Evolutionary conservation across 2,888 invertebrate genomes (phyloP).

Genomic region (Disparrhopalites patrizii): DNA sequence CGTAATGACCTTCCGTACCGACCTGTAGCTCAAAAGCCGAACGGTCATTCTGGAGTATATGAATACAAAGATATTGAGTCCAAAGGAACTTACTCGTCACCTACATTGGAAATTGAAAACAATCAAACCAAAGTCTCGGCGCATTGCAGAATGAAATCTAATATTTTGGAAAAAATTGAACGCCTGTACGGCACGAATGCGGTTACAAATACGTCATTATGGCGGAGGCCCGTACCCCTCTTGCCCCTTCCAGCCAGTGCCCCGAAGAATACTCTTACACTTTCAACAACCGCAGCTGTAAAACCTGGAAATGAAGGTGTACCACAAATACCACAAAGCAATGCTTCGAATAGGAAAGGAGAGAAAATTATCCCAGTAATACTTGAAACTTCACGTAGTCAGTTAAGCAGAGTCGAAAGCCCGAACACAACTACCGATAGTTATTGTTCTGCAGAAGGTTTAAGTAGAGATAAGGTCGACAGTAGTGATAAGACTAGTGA

Average conservation of each 20-base stretch:
- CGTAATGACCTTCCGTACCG: slow-evolving; percentile 1
- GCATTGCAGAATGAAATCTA: slow-evolving; percentile 55
- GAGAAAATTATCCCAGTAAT: slow-evolving; percentile 13
- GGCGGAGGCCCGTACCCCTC: slow-evolving; percentile 52
- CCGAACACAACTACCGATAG: not conserved
- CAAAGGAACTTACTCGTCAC: not conserved
- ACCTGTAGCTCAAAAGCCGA: not conserved
- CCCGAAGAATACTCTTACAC: not conserved
- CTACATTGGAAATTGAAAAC: slow-evolving; percentile 5
- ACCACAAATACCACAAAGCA: not conserved
- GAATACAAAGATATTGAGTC: too few relatives aligned
- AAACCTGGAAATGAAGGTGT: slow-evolving; percentile 3
- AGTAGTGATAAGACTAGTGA: not conserved
- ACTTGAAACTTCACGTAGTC: slow-evolving; percentile 1
- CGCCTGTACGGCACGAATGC: slow-evolving; percentile 83
- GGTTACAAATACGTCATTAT: slow-evolving; percentile 77
- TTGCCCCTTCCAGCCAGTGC: not conserved
- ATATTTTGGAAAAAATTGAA: slow-evolving; percentile 84
- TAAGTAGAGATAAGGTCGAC: slow-evolving; percentile 15
- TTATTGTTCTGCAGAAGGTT: not conserved
- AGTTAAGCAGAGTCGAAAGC: not conserved
- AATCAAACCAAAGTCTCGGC: slow-evolving; percentile 9
- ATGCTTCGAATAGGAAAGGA: too few relatives aligned
- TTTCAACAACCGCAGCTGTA: not conserved
- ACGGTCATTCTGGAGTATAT: too few relatives aligned